These are phyloP conservation scores for Pipistrellus kuhlii DNA, from an alignment of 2,797 vertebrate species.

Conservation along the genomic window DNA sequence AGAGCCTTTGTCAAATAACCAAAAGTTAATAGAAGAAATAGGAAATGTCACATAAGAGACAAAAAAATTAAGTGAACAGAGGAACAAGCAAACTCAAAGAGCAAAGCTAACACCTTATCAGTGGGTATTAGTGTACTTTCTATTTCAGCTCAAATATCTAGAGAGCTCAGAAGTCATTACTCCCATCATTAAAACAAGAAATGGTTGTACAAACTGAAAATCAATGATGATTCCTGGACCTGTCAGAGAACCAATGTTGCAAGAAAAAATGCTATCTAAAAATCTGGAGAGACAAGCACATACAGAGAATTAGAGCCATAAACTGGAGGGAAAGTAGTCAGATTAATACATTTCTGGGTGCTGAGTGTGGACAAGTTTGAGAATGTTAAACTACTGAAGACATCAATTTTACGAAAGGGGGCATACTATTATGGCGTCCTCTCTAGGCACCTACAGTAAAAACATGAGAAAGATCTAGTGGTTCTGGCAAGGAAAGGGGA, in stretches of 20 bases:
- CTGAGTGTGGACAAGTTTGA: not conserved
- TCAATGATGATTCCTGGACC: not conserved
- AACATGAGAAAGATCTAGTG: not conserved
- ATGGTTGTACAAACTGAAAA: not conserved
- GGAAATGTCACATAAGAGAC: not conserved
- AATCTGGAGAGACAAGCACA: not conserved
- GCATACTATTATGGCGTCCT: not conserved
- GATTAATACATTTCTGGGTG: not conserved
- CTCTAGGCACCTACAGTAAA: not conserved
- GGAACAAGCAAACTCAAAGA: not conserved
- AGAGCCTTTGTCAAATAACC: not conserved
- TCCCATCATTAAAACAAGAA: not conserved
- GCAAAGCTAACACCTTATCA: not conserved
- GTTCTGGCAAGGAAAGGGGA: not conserved
- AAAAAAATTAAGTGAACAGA: not conserved
- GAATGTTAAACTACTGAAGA: not conserved
- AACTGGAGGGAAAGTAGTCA: not conserved
- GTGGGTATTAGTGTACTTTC: not conserved
- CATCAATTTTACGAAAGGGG: rapidly evolving
- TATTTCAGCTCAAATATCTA: not conserved
- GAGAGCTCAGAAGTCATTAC: not conserved
- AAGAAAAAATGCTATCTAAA: not conserved
- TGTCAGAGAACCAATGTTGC: not conserved
- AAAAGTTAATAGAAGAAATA: not conserved
- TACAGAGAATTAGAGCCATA: not conserved